A percentile compares a stretch with the other conserved stretches of the same genome.
phyloP scores from a whole-genome alignment of 1,140 invertebrate species.

The Drosophila lowei region DNA sequence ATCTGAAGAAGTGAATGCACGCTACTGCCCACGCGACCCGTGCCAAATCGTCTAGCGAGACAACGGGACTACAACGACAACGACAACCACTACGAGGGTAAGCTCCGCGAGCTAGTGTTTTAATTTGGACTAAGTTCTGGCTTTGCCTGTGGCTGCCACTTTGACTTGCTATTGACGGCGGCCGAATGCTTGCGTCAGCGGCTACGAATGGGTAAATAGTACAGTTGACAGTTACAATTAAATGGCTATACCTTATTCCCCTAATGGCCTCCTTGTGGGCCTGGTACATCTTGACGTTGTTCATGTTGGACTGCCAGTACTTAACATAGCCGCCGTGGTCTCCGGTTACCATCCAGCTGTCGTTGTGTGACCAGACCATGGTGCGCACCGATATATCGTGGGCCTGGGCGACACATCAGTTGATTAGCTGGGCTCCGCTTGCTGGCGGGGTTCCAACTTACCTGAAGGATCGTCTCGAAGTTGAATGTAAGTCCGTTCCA shows the following conservation, averaged over 20 bases:
- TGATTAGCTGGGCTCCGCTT: background rate
- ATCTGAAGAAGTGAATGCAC: constrained; percentile 1
- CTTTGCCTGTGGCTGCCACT: constrained; percentile 4
- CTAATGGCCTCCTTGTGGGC: constrained; percentile 99
- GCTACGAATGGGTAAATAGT: constrained; percentile 69
- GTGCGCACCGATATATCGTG: constrained; percentile 98
- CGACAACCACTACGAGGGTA: background rate
- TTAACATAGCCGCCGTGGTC: constrained; percentile 99
- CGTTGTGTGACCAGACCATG: constrained; percentile 99
- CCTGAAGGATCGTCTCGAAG: constrained; percentile 99
- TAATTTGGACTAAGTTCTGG: background rate
- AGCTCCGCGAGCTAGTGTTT: constrained; percentile 34
- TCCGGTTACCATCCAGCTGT: constrained; percentile 99
- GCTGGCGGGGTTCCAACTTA: constrained; percentile 82
- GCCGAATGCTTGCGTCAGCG: constrained; percentile 39
- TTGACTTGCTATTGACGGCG: constrained; percentile 22
- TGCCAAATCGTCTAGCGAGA: constrained; percentile 3
- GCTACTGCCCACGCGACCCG: constrained; percentile 19
- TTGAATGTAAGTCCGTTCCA: constrained; percentile 99
- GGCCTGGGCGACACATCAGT: constrained; percentile 86
- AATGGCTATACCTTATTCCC: constrained; percentile 94
- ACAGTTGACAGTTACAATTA: constrained; percentile 66
- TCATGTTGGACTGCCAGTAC: constrained; percentile 99
- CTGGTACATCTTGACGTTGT: constrained; percentile 99
- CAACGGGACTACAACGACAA: background rate